A percentile compares a stretch with the other conserved stretches of the same genome.
Conservation (phyloP, 2,888 invertebrate species). For the Leptura quadrifasciata region DNA sequence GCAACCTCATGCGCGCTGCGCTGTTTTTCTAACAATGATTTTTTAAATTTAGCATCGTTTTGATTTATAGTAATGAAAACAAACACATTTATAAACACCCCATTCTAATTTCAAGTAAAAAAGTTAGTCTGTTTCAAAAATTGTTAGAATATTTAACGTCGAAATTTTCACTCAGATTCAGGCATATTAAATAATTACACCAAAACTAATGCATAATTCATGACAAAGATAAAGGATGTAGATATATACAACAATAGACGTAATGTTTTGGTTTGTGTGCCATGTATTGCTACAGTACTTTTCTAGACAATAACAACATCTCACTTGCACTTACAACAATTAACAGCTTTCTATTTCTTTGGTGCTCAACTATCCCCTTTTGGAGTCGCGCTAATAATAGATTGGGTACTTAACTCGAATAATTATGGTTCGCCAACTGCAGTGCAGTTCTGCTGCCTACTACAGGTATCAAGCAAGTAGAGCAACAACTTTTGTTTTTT, state of each 20-base stretch:
- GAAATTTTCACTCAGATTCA: too few relatives aligned
- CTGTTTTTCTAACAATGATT: too few relatives aligned
- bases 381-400: slow-evolving; percentile 33
- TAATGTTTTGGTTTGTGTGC: slow-evolving; percentile 38
- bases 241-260: slow-evolving; percentile 41
- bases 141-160: too few relatives aligned
- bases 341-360: slow-evolving; percentile 48
- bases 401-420: slow-evolving; percentile 37
- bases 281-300: slow-evolving; percentile 31
- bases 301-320: slow-evolving; percentile 39
- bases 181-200: neutral
- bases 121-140: too few relatives aligned
- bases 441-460: slow-evolving; percentile 6
- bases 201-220: slow-evolving; percentile 41
- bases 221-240: slow-evolving; percentile 18
- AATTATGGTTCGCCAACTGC: slow-evolving; percentile 27
- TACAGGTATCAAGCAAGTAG: slow-evolving; percentile 20
- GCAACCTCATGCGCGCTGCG: too few relatives aligned
- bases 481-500: slow-evolving; percentile 35
- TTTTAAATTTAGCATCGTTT: too few relatives aligned
- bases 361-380: slow-evolving; percentile 31
- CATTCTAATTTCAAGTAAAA: too few relatives aligned
- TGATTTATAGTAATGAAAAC: too few relatives aligned
- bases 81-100: too few relatives aligned
- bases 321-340: slow-evolving; percentile 43